A percentile compares a stretch with the other conserved stretches of the same genome.
Conservation (phyloP, 1,140 invertebrate species). For the Sweltsa coloradensis region DNA sequence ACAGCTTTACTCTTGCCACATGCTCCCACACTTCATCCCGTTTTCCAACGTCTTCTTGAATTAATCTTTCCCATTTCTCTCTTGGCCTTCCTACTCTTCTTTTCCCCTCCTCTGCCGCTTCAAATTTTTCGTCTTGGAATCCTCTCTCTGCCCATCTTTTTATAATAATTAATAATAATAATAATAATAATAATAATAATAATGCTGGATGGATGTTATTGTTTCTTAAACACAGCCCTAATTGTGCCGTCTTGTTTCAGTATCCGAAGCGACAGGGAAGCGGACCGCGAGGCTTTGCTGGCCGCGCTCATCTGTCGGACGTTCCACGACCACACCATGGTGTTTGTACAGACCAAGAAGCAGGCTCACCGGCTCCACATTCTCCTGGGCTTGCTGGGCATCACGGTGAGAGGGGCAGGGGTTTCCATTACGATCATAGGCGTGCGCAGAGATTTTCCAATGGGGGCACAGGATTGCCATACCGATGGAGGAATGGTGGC, state of each 20-base stretch:
- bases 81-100: no score
- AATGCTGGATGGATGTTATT: background rate
- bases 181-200: conserved; percentile 6
- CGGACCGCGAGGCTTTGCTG: conserved; percentile 82
- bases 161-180: background rate
- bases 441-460: no score
- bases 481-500: no score
- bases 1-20: no score
- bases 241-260: conserved; percentile 26
- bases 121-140: no score
- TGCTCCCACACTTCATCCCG: no score
- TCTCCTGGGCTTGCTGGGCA: conserved; percentile 73
- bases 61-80: no score
- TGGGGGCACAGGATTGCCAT: no score
- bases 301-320: conserved; percentile 83
- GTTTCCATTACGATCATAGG: no score
- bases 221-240: background rate
- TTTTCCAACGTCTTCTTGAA: no score
- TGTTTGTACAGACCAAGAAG: conserved; percentile 94
- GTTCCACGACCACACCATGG: conserved; percentile 84
- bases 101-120: no score
- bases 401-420: conserved; percentile 50
- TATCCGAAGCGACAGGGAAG: conserved; percentile 67
- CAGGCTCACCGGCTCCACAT: conserved; percentile 88
- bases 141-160: no score